A percentile compares a stretch with the other conserved stretches of the same genome.
phyloP scores from a whole-genome alignment of 2,797 vertebrate species.

The Leontopithecus rosalia region DNA sequence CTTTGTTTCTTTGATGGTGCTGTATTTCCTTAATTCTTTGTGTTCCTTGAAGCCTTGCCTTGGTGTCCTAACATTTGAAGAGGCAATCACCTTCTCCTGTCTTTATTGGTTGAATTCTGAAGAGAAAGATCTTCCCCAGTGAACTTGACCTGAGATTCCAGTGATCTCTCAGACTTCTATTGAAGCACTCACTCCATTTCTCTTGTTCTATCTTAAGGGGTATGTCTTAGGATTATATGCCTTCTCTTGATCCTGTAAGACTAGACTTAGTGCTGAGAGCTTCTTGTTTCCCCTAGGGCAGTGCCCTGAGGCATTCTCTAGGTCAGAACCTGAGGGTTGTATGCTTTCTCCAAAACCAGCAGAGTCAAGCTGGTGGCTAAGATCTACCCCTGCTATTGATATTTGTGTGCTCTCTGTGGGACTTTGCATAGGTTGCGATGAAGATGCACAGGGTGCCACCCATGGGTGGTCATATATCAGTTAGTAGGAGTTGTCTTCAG shows the following conservation, averaged over 20 bases:
- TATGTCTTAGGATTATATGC: background rate
- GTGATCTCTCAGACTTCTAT: background rate
- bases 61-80: background rate
- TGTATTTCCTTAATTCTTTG: background rate
- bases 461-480: background rate
- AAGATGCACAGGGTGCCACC: background rate
- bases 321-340: background rate
- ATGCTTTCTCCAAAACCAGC: background rate
- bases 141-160: background rate
- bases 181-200: background rate
- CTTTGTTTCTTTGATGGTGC: background rate
- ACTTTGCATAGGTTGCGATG: no score
- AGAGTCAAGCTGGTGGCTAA: background rate
- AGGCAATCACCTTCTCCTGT: background rate
- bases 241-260: background rate
- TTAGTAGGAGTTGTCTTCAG: background rate
- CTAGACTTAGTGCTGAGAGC: background rate
- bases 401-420: background rate
- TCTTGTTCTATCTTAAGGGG: background rate
- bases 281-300: background rate
- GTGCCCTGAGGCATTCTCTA: background rate
- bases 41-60: background rate
- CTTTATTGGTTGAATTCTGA: background rate
- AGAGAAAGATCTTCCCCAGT: background rate
- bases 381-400: background rate